phyloP scores from a whole-genome alignment of 2,797 vertebrate species.

The Novumbra hubbsi region DNA sequence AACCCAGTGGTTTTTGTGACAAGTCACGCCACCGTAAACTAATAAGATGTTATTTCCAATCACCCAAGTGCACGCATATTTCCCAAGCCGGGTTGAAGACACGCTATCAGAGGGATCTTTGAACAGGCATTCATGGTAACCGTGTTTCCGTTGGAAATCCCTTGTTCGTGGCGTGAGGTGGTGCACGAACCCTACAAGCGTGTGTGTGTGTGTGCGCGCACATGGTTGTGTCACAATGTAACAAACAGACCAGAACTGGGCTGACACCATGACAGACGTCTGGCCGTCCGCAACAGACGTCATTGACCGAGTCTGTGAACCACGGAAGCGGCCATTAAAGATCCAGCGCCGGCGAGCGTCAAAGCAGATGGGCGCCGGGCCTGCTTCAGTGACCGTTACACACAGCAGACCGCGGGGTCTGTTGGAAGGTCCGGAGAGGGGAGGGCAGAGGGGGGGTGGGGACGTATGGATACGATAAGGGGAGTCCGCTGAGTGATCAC shows the following conservation, averaged over 20 bases:
- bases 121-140: too few relatives aligned
- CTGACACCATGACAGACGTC: not conserved
- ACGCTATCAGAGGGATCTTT: too few relatives aligned
- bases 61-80: too few relatives aligned
- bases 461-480: slow-evolving; percentile 61
- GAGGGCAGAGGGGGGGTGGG: slow-evolving; percentile 35
- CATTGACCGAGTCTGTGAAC: slow-evolving; percentile 62
- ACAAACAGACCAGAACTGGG: slow-evolving; percentile 24
- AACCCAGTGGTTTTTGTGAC: too few relatives aligned
- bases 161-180: too few relatives aligned
- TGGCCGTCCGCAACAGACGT: slow-evolving; percentile 40
- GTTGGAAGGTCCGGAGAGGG: slow-evolving; percentile 23
- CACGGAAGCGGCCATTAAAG: slow-evolving; percentile 60
- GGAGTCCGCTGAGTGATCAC: slow-evolving; percentile 13
- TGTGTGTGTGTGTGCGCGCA: slow-evolving; percentile 25
- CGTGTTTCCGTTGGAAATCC: too few relatives aligned
- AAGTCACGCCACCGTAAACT: too few relatives aligned
- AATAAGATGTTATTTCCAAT: too few relatives aligned
- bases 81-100: too few relatives aligned
- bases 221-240: slow-evolving; percentile 38
- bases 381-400: slow-evolving; percentile 62
- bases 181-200: slow-evolving; percentile 10
- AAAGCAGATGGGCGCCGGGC: slow-evolving; percentile 53
- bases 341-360: slow-evolving; percentile 51
- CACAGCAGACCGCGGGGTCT: slow-evolving; percentile 55